Evolutionary conservation across 2,888 invertebrate species (phyloP), one percentile per base, ranked within the genome.

Genomic region (Sussaba pulchella): DNA sequence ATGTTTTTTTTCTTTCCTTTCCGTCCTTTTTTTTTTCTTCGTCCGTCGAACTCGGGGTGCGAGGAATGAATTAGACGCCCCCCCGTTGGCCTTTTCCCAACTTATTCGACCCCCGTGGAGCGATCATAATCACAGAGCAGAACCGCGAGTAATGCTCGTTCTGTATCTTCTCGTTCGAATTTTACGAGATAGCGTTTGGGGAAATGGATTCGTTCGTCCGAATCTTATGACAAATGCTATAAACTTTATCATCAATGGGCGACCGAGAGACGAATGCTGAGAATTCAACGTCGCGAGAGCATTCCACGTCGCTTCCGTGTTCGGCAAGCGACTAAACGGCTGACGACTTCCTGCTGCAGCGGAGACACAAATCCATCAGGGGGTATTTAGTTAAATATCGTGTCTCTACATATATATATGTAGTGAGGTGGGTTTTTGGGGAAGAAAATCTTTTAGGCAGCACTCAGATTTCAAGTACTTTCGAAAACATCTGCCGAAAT

Each of bases 1-100:
- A 75, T 79, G 61, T 70, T 79, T 52, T 59, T 70, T 66, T 59
- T 61, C 47, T 17, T 10, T 66, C 12, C n/a, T 59, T 66, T n/a
- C n/a, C n/a, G n/a, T n/a, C n/a, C n/a, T 67, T 73, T 59, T 59
- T 24, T 6, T 57, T 5, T 19, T 19, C 50, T 26, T 41, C 43
- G 39, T 21, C 6, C 31, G 31, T 43, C 31, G 67, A 0, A 14
- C 17, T 41, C 57, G 59, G 17, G 54, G 31, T 43, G 54, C 54
- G 69, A 57, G 69, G 64, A 78, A 74, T 67, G 79, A 79, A 79
- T 79, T 74, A 79, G 70, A 70, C 43, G 71, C 67, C 78, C 73
- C 67, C 78, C 73, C 71, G 71, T 75, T 75, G 79, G 66, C 24
- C 66, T 59, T 75, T 74, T 75, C 43, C 47, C 74, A 66, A 74